Evolutionary conservation across 2,113 vertebrate genomes (phyloP).

Genomic region (Falco punctatus): DNA sequence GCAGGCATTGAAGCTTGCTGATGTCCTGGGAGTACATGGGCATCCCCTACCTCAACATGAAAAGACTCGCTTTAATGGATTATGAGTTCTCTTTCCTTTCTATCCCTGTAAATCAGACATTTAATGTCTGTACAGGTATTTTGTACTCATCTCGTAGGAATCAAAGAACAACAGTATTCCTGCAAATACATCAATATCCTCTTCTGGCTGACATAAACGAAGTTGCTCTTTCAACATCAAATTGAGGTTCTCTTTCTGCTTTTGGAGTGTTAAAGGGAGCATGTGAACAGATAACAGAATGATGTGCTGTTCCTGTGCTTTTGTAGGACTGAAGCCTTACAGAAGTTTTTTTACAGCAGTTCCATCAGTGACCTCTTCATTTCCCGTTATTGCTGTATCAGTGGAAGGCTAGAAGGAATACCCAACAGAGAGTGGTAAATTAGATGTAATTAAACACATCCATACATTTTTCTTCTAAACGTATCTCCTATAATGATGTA

Average conservation of each 20-base stretch:
- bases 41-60: not conserved
- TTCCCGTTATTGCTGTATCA: not conserved
- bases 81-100: not conserved
- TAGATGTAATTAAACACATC: not conserved
- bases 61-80: not conserved
- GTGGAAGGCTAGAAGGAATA: not conserved
- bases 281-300: not conserved
- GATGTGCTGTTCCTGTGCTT: not conserved
- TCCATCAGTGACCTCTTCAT: not conserved
- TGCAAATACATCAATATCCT: not conserved
- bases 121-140: not conserved
- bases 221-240: not conserved
- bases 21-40: rapidly evolving
- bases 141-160: not conserved
- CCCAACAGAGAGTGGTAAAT: not conserved
- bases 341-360: not conserved
- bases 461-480: not conserved
- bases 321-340: not conserved
- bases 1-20: not conserved
- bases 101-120: not conserved
- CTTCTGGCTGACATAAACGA: not conserved
- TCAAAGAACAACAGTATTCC: not conserved
- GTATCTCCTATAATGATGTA: not conserved
- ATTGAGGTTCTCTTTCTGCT: not conserved
- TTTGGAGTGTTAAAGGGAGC: not conserved